A percentile compares a stretch with the other conserved stretches of the same genome.
Conservation (phyloP, 2,113 vertebrate genomes). For the Pavo muticus region DNA sequence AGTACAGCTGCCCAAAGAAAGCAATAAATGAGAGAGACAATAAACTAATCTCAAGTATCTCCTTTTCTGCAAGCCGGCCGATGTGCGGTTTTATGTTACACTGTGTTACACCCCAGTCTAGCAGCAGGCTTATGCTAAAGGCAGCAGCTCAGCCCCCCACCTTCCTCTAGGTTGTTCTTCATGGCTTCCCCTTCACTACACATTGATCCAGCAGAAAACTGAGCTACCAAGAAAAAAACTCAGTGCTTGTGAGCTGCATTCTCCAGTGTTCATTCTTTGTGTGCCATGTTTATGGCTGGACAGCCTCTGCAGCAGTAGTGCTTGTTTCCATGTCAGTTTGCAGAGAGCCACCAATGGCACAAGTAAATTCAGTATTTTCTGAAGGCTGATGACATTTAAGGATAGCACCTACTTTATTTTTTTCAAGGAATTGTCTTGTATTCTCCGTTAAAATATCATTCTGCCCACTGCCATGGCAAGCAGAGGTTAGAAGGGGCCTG, state of each 20-base stretch:
- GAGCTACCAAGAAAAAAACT: neutral
- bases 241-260: neutral
- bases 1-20: constrained; percentile 41
- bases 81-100: neutral
- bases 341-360: neutral
- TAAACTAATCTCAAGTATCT: constrained; percentile 18
- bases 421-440: neutral
- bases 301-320: neutral
- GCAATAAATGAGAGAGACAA: constrained; percentile 18
- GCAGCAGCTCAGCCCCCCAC: neutral
- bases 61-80: neutral
- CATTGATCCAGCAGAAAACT: neutral
- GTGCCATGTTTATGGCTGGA: fast-evolving
- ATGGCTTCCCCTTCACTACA: neutral
- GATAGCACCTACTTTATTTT: neutral
- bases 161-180: neutral
- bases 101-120: neutral
- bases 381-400: neutral
- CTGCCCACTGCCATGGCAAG: neutral
- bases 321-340: neutral
- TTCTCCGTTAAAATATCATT: neutral
- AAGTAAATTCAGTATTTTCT: neutral
- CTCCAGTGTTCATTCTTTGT: neutral
- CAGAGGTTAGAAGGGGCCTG: neutral
- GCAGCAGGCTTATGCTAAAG: neutral